phyloP scores from a whole-genome alignment of 2,888 invertebrate genomes.

The Hartigia nigra region DNA sequence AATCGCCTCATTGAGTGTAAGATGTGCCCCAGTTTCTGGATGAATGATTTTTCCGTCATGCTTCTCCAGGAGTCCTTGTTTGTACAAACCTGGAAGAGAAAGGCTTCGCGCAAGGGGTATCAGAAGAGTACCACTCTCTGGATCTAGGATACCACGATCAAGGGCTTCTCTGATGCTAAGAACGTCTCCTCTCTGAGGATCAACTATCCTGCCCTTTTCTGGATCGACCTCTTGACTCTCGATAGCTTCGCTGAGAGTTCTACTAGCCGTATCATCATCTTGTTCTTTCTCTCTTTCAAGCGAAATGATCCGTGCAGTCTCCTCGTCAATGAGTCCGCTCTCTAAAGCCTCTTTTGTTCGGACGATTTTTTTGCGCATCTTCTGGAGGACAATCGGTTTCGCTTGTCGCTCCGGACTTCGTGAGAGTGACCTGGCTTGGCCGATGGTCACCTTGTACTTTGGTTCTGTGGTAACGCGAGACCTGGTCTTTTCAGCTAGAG shows the following conservation, averaged over 20 bases:
- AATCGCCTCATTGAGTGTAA: slow-evolving; percentile 86
- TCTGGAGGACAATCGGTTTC: slow-evolving; percentile 79
- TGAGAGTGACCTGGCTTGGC: slow-evolving; percentile 70
- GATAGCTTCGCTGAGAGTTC: slow-evolving; percentile 83
- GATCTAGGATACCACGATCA: slow-evolving; percentile 83
- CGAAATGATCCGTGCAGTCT: slow-evolving; percentile 78
- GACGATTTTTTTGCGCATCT: slow-evolving; percentile 81
- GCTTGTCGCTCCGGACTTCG: slow-evolving; percentile 73
- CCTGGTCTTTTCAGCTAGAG: slow-evolving; percentile 72
- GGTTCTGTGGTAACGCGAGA: slow-evolving; percentile 72
- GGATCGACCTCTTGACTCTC: slow-evolving; percentile 78
- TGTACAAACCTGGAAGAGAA: slow-evolving; percentile 84
- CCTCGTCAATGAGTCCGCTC: slow-evolving; percentile 81
- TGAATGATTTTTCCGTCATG: slow-evolving; percentile 81
- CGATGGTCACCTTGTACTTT: slow-evolving; percentile 75
- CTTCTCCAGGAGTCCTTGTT: slow-evolving; percentile 86
- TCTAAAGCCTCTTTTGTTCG: slow-evolving; percentile 82
- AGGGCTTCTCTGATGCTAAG: slow-evolving; percentile 88
- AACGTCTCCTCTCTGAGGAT: slow-evolving; percentile 84
- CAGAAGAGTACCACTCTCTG: slow-evolving; percentile 79
- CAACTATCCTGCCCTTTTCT: slow-evolving; percentile 80
- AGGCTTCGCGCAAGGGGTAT: slow-evolving; percentile 84
- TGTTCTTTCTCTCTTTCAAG: slow-evolving; percentile 71
- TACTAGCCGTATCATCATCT: slow-evolving; percentile 70
- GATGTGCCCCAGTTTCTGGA: slow-evolving; percentile 84